These are phyloP conservation scores for Ciconia nigra DNA, from an alignment of 2,797 vertebrate species.

Conservation along the genomic window DNA sequence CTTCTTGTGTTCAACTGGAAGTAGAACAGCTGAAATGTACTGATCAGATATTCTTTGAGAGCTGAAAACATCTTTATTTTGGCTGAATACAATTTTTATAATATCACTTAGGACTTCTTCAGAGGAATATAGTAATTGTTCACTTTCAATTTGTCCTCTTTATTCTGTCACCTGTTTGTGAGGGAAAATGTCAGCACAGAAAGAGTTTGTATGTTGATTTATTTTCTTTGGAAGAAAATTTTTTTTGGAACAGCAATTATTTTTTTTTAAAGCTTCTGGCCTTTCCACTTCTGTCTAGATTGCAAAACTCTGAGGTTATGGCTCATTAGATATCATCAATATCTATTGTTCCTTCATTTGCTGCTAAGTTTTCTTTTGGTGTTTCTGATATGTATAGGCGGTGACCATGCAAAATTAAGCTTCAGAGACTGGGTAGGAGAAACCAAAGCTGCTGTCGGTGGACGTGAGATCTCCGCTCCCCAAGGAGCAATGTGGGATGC, in stretches of 20 bases:
- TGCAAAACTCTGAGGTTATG: neutral
- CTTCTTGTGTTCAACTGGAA: neutral
- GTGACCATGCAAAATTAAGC: neutral
- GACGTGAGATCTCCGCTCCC: fast-evolving
- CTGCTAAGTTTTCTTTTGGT: neutral
- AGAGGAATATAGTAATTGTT: neutral
- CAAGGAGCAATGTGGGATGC: neutral
- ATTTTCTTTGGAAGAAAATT: neutral
- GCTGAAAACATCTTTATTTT: neutral
- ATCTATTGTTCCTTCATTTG: neutral
- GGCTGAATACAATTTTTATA: neutral
- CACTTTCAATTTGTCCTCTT: neutral
- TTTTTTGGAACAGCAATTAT: neutral
- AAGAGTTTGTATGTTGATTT: neutral
- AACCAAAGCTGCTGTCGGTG: neutral
- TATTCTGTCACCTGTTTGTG: neutral
- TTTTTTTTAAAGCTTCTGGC: neutral
- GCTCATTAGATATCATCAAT: neutral
- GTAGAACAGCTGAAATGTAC: neutral
- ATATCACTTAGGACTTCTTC: neutral
- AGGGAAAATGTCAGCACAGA: neutral
- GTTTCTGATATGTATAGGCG: neutral
- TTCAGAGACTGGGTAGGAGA: neutral
- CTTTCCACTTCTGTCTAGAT: neutral
- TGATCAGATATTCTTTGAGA: neutral